Base-by-base conservation (phyloP, 2,888 invertebrate species). In the Agonopterix subpropinquella region DNA sequence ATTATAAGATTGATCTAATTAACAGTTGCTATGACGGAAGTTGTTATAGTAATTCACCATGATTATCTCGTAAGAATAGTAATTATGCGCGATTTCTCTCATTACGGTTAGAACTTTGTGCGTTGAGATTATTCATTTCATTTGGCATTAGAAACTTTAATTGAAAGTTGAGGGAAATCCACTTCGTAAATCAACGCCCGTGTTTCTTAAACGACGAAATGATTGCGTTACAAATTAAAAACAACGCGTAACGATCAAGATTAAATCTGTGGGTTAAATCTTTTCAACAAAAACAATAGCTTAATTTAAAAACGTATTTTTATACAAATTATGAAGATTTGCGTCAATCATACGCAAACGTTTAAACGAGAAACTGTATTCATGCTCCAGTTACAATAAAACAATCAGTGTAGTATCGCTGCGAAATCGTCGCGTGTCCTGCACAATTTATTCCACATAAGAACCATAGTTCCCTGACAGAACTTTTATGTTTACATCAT, bases 1-100 rank as follows among this genome's bases (percentile, higher is more conserved):
- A n/a, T 47, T 39, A 45, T 28, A 11, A n/a, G 35, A 45, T 46
- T 46, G 46, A 41, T 47, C 44, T 52, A 48, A 52, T 52, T 52
- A 49, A 41, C 35, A 13, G 37, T 28, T 28, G 28, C 28, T 7
- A 28, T 41, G 45, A 37, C 52, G 52, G 52, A 52, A 52, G 47
- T 49, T 10, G 18, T 44, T 44, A 13, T 43, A 48, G 36, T 47
- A 44, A 37, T 43, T 39, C 41, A 43, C 39, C 36, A 10, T 11
- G 39, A 36, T 44, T 47, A 42, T 47, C 13, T 13, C 36, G 8
- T 35, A 11, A 44, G 11, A 41, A 11, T 15, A 15, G 11, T 35
- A 44, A 46, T 50, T 36, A 43, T 10, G 8, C 8, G 1, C 4
- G 13, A 44, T 41, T 44, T 47, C 47, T 41, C 43, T 44, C 39